These are phyloP conservation scores for Brachyptera risi DNA, from an alignment of 2,888 invertebrate species.

Conservation along the genomic window DNA sequence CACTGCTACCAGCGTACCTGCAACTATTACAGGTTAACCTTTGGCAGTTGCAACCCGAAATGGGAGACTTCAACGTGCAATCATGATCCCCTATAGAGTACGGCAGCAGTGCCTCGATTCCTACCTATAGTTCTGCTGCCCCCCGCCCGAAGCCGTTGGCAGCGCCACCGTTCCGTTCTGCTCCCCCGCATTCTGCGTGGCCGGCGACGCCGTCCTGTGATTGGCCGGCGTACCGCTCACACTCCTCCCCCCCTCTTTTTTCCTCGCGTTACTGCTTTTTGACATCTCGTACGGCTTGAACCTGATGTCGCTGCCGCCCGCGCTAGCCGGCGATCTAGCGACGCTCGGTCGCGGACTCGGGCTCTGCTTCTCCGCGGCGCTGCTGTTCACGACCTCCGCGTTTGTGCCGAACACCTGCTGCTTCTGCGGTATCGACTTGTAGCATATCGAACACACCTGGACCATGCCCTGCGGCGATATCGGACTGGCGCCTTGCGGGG, in stretches of 20 bases:
- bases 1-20: too few species aligned
- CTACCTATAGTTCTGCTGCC: slow-evolving; percentile 20
- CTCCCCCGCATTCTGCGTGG: background rate
- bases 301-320: slow-evolving; percentile 52
- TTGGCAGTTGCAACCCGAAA: too few species aligned
- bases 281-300: slow-evolving; percentile 56
- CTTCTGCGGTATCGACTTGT: slow-evolving; percentile 74
- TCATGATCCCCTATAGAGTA: too few species aligned
- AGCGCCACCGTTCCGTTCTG: slow-evolving; percentile 3
- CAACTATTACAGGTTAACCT: too few species aligned
- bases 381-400: background rate
- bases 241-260: slow-evolving; percentile 5
- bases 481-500: slow-evolving; percentile 80
- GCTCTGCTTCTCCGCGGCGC: slow-evolving; percentile 36
- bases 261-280: background rate
- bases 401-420: slow-evolving; percentile 61
- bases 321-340: slow-evolving; percentile 52
- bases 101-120: too few species aligned
- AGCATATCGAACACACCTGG: slow-evolving; percentile 60
- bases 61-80: too few species aligned
- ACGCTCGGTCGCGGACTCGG: slow-evolving; percentile 47
- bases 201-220: background rate
- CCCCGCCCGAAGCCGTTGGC: background rate
- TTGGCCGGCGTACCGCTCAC: background rate
- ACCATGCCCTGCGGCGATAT: slow-evolving; percentile 59